Evolutionary conservation across 2,797 vertebrate species (phyloP), one percentile per base, ranked within the genome.

Genomic region (Orientallactaga sibirica): DNA sequence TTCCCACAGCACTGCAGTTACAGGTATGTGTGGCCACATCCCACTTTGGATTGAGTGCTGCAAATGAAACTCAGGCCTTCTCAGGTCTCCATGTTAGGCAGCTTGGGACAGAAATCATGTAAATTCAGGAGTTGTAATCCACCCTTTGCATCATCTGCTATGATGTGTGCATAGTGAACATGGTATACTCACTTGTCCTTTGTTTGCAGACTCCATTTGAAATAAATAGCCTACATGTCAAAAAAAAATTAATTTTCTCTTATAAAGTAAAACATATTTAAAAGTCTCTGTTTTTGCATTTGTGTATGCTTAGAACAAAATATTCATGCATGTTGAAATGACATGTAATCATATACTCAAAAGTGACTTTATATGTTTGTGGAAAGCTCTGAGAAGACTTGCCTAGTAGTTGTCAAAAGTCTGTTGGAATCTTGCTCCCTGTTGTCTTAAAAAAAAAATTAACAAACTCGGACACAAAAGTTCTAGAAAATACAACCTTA

Each of bases 391-490:
- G 1, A 19, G 2, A 70, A 25, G 19, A 58, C 1, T 2, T 77
- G 52, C 90, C 7, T 41, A 82, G 64, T 5, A 77, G 1, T n/a
- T 91, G 37, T 43, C 33, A 91, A 12, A 73, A 90, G n/a, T 64
- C 37, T 87, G 62, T 75, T 37, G 6, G 61, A 89, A 66, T 68
- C 11, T 18, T 67, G 0, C 52, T 90, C 12, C 92, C 19, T 52
- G 19, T 73, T 82, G 62, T 3, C 5, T 64, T 78, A n/a, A 80
- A 55, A 84, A 78, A 85, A 14, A 48, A 48, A 48, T 75, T 93
- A 91, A 93, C 77, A 83, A 92, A 84, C 8, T 88, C 27, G 86
- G 16, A 58, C 52, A 61, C 82, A 41, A 89, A 96, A 90, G 20
- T 67, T 79, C 33, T 76, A 73, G 25, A 94, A 93, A 90, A 61